These are phyloP conservation scores for Pampusana beccarii DNA, from an alignment of 2,113 vertebrate genomes.

Conservation along the genomic window DNA sequence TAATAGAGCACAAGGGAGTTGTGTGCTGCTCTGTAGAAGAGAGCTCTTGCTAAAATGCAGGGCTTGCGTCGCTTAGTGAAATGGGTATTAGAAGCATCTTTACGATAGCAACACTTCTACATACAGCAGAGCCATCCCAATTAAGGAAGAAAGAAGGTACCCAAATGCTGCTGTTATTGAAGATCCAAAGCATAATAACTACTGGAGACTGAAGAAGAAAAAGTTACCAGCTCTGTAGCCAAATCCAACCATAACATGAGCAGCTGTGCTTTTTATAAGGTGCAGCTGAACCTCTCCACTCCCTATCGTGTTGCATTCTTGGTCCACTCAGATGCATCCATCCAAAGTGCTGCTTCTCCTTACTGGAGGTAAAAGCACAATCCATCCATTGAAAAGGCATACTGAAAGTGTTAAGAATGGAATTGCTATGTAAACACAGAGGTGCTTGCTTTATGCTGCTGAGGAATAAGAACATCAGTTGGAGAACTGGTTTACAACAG, in stretches of 20 bases:
- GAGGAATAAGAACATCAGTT: not conserved
- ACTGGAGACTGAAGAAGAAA: not conserved
- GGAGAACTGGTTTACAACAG: not conserved
- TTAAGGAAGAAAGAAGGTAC: not conserved
- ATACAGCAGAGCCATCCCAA: not conserved
- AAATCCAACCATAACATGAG: not conserved
- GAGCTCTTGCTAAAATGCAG: not conserved
- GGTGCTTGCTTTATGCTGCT: not conserved
- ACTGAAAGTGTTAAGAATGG: not conserved
- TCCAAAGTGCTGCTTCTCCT: not conserved
- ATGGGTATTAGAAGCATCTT: not conserved
- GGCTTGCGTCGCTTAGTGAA: not conserved
- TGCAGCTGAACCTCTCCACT: not conserved
- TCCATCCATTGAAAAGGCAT: not conserved
- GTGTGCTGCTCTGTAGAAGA: not conserved
- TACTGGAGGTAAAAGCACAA: not conserved
- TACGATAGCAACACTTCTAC: not conserved
- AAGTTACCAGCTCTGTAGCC: not conserved
- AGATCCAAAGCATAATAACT: not conserved
- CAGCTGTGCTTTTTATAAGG: not conserved
- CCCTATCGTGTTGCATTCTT: accelerated
- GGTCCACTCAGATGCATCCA: not conserved
- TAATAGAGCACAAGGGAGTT: not conserved
- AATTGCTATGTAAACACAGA: not conserved
- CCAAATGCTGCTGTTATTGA: not conserved